phyloP scores from a whole-genome alignment of 2,888 invertebrate species.

The Aelia acuminata region DNA sequence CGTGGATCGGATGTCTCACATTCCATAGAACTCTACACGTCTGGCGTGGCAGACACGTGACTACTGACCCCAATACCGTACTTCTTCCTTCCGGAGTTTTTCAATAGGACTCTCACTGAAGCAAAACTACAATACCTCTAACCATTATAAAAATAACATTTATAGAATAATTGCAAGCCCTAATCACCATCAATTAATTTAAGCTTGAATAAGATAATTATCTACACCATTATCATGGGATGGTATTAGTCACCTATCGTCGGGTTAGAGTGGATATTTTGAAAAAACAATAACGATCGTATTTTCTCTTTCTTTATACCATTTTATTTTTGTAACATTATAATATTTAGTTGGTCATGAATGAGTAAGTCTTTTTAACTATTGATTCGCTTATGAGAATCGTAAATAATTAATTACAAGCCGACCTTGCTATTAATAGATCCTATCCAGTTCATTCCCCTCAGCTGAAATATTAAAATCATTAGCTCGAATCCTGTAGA shows the following conservation, averaged over 20 bases:
- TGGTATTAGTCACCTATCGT: background rate
- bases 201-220: background rate
- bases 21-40: background rate
- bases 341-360: background rate
- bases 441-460: background rate
- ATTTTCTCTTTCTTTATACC: background rate
- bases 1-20: conserved; percentile 26
- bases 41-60: conserved; percentile 2
- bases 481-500: no score
- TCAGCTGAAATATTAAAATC: no score
- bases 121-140: background rate
- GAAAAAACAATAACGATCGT: background rate
- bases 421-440: background rate
- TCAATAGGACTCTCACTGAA: background rate
- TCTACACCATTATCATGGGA: background rate
- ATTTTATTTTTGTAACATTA: background rate
- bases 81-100: background rate
- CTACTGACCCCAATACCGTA: background rate
- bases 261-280: background rate
- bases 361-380: background rate
- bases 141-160: background rate
- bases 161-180: background rate
- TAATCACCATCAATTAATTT: background rate
- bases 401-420: background rate
- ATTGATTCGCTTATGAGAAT: background rate